A percentile compares a stretch with the other conserved stretches of the same genome.
phyloP scores from a whole-genome alignment of 1,140 invertebrate genomes.

The Bombus waltoni region DNA sequence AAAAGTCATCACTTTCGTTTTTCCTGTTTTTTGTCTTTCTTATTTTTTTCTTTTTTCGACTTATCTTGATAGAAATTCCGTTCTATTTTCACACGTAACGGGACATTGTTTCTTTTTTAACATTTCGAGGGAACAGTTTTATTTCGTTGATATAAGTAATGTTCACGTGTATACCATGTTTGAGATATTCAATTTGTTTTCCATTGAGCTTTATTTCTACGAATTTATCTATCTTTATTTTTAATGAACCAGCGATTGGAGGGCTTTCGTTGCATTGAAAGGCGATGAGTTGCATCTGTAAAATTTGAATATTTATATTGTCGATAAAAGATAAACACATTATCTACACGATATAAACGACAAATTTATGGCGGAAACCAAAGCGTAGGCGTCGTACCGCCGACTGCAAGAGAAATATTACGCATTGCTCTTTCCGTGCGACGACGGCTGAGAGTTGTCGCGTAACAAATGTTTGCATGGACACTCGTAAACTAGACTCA shows the following conservation, averaged over 20 bases:
- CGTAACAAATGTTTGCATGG: conserved; percentile 63
- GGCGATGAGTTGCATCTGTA: conserved; percentile 35
- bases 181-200: not conserved
- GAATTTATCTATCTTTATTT: not conserved
- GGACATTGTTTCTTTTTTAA: too few species aligned
- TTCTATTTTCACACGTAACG: too few species aligned
- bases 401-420: conserved; percentile 67
- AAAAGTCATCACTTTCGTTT: not conserved
- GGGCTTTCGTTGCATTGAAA: conserved; percentile 21
- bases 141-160: too few species aligned
- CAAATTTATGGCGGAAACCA: conserved; percentile 62
- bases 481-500: conserved; percentile 68
- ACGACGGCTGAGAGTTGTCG: conserved; percentile 68
- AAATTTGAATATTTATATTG: conserved; percentile 64
- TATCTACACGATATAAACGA: conserved; percentile 67
- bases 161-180: not conserved
- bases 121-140: too few species aligned
- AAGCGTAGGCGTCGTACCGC: conserved; percentile 68
- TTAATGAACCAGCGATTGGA: not conserved
- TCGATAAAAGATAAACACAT: conserved; percentile 73
- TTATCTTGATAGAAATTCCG: not conserved
- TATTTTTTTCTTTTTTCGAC: not conserved
- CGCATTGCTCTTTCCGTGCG: conserved; percentile 67
- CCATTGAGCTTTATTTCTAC: not conserved
- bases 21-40: too few species aligned